phyloP scores from a whole-genome alignment of 2,797 vertebrate species.

The Coendou prehensilis region DNA sequence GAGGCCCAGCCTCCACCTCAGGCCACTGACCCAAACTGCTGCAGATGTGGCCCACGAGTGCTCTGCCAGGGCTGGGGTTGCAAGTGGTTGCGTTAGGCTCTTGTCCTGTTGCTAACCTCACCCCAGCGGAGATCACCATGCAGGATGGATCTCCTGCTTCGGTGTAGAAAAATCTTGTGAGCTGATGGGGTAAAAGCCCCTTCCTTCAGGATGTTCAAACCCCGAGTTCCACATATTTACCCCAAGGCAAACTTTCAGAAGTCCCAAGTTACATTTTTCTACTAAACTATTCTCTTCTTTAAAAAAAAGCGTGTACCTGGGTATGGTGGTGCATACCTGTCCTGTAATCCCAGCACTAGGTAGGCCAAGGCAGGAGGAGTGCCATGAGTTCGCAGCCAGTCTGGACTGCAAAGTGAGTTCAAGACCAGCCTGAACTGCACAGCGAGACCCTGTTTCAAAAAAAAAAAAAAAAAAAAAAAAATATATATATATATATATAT shows the following conservation, averaged over 20 bases:
- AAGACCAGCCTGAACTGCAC: no score
- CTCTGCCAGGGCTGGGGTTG: not conserved
- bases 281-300: not conserved
- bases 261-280: constrained; percentile 18
- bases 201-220: not conserved
- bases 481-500: no score
- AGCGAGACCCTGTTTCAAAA: no score
- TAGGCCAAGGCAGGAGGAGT: no score
- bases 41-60: not conserved
- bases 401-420: no score
- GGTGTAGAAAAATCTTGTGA: not conserved
- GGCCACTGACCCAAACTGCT: not conserved
- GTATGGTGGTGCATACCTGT: no score
- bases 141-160: not conserved
- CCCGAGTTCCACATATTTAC: not conserved
- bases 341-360: no score
- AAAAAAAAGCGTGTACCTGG: not conserved
- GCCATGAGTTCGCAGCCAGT: no score
- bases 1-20: not conserved
- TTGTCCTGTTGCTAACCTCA: not conserved
- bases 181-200: not conserved
- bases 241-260: not conserved
- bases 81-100: not conserved
- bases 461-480: not conserved
- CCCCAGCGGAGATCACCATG: not conserved